Base-by-base conservation (phyloP, 1,140 invertebrate species). In the Rhyzopertha dominica region DNA sequence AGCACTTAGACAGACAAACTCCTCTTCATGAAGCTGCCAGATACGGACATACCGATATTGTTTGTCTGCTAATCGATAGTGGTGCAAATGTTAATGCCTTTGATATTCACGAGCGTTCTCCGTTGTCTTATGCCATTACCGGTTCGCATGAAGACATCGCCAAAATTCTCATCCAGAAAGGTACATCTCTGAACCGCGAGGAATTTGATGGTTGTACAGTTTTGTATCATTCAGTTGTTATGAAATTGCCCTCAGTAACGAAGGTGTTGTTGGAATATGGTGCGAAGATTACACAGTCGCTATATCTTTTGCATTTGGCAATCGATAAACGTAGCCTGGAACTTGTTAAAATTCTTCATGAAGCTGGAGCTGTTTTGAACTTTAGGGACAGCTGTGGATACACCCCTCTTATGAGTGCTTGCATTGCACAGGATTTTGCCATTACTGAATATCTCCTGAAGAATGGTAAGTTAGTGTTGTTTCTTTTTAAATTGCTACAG, bases 21-120 rank as follows among this genome's bases (percentile, higher is more conserved):
- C 88, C 93, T 2, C 71, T 97, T 8, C 93, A 97, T 71, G 78
- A 94, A 49, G 91, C 91, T 14, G 82, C 89, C 3, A 92, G 93
- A 61, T 55, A 58, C 34, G 70, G 69, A 0, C 55, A 65, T 36
- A 62, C 67, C 12, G 72, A 74, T 22, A 73, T 81, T 18, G 72
- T 78, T 1, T 66, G 73, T 32, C 47, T 78, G 19, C 62, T 85
- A 22, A 58, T 85, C 5, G 70, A 78, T 31, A 63, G 70, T 13
- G 75, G 75, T 23, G 71, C 74, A 17, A 72, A 78, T 56, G 62
- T 80, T 14, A 77, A 80, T 54, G 66, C 68, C 12, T 62, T 72
- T 10, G 77, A 80, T 57, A 64, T 70, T 17, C 67, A 70, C 8
- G 77, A 78, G 25, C 64, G 74, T 35, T 78, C 77, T 3, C 72